A percentile compares a stretch with the other conserved stretches of the same genome.
phyloP scores from a whole-genome alignment of 2,888 invertebrate species.

The Tiliacea citrago region DNA sequence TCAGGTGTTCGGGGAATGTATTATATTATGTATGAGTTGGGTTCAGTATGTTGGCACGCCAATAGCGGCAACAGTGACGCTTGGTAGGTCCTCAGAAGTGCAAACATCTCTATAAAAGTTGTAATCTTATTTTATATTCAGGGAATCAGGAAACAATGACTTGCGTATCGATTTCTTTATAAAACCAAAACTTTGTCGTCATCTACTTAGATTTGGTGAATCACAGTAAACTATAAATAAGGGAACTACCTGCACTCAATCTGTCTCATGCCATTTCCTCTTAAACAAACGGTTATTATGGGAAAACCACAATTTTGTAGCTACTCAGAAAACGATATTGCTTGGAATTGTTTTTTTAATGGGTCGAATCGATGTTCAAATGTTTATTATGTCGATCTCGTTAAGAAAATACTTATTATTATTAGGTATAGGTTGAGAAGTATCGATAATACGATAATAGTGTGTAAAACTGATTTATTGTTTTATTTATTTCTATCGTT shows the following conservation, averaged over 20 bases:
- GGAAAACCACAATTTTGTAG: slow-evolving; percentile 39
- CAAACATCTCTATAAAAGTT: neutral
- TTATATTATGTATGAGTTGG: neutral
- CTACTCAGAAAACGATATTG: slow-evolving; percentile 44
- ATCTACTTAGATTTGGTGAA: slow-evolving; percentile 34
- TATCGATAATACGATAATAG: slow-evolving; percentile 21
- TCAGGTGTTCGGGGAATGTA: too few relatives aligned
- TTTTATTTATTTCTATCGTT: slow-evolving; percentile 22
- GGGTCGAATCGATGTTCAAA: neutral
- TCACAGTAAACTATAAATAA: neutral
- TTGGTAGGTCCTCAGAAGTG: neutral
- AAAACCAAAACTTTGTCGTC: slow-evolving; percentile 14
- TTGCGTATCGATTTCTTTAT: slow-evolving; percentile 3
- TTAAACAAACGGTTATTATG: slow-evolving; percentile 21
- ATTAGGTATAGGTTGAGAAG: slow-evolving; percentile 38
- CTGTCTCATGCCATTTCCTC: slow-evolving; percentile 50
- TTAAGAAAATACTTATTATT: neutral
- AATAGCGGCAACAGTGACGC: neutral
- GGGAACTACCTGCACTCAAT: slow-evolving; percentile 54
- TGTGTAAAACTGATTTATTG: slow-evolving; percentile 14
- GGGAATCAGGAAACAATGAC: slow-evolving; percentile 21
- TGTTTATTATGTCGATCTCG: neutral
- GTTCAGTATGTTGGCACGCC: neutral
- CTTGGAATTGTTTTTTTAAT: slow-evolving; percentile 40
- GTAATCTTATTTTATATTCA: neutral